phyloP scores from a whole-genome alignment of 2,888 invertebrate species.

The Chironomus tentans region DNA sequence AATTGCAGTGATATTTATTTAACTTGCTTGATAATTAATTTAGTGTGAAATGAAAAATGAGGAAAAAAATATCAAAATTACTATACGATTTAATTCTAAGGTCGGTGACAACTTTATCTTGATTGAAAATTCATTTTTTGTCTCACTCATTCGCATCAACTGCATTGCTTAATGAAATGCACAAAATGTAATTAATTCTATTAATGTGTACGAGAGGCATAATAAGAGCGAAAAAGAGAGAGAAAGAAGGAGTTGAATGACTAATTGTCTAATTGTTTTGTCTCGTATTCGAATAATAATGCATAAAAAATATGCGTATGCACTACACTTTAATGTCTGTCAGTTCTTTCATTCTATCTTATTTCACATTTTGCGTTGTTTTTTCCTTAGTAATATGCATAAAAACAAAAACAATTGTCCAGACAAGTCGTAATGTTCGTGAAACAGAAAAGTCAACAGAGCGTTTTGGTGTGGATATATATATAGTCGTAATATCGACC shows the following conservation, averaged over 20 bases:
- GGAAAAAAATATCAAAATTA: slow-evolving; percentile 1
- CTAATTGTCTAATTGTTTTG: slow-evolving; percentile 17
- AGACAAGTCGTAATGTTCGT: neutral
- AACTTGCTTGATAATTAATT: slow-evolving; percentile 1
- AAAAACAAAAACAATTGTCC: neutral
- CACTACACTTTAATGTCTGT: too few species aligned
- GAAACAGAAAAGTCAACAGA: neutral
- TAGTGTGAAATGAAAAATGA: slow-evolving; percentile 6
- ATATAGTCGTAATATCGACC: neutral
- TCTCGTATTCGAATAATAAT: slow-evolving; percentile 8
- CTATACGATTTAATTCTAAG: slow-evolving; percentile 1
- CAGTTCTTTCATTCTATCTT: too few species aligned
- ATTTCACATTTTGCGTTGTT: too few species aligned
- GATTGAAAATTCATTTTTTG: neutral
- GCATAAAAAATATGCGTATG: neutral
- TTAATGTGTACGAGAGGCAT: too few species aligned
- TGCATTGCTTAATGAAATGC: neutral
- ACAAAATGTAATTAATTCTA: neutral
- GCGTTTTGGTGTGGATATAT: neutral
- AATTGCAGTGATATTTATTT: slow-evolving; percentile 1
- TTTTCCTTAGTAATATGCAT: too few species aligned
- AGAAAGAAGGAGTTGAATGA: neutral
- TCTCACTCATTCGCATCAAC: neutral
- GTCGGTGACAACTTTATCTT: slow-evolving; percentile 10
- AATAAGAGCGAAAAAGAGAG: neutral